Base-by-base conservation (phyloP, 2,888 invertebrate species). In the Sarcophaga rosellei region DNA sequence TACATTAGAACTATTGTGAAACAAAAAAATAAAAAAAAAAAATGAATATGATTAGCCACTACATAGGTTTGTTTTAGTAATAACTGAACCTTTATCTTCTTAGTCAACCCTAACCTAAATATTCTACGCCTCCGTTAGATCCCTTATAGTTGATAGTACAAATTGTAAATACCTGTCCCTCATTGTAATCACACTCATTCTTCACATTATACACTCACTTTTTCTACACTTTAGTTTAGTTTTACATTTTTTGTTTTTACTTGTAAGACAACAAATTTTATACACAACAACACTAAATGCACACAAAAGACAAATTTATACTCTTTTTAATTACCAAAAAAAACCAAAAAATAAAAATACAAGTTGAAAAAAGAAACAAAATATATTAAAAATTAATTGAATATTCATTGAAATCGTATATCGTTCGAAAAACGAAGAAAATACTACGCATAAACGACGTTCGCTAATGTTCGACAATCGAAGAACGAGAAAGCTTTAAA, bases 251-350 rank as follows among this genome's bases (percentile, higher is more conserved):
- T 35, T n/a, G n/a, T 25, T 10, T 35, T 84, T 86, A 86, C 84
- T 84, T 78, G 57, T 45, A 21, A 69, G 23, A 25, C 8, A 25
- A 70, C 15, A 66, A 77, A 65, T 86, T 84, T 84, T 86, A 72
- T 86, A 86, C 81, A 86, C 86, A 63, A 79, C 59, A 53, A 86
- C 84, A 81, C 77, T 62, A 84, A 35, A 35, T 84, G 84, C 84
- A 86, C 86, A 86, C 84, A 86, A 86, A 86, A 86, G 86, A 86
- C 86, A 86, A 86, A 84, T 86, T 78, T 86, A 86, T 84, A 86
- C 78, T 81, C 80, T 72, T 65, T 47, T 53, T 53, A 53, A 53
- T 15, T 15, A 15, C 4, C 17, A 53, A 53, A 53, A 17, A 53
- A 53, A 53, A 53, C 1, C 12, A 15, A 15, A 53, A 47, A 53